phyloP scores from a whole-genome alignment of 2,888 invertebrate genomes.

The Fragum sueziense region DNA sequence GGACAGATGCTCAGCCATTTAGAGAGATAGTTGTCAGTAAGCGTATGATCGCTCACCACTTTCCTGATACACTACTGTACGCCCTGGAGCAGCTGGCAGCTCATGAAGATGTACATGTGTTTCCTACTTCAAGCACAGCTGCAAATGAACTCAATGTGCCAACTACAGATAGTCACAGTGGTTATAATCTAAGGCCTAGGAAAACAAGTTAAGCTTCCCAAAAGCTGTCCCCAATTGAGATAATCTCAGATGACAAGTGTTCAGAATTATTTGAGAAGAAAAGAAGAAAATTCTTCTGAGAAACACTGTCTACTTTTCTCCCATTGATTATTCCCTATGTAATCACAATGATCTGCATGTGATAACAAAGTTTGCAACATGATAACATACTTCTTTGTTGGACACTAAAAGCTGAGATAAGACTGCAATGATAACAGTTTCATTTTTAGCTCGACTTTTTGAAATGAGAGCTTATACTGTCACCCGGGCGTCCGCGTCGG shows the following conservation, averaged over 20 bases:
- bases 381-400: too few relatives aligned
- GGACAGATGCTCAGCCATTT: conserved; percentile 91
- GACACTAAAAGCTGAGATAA: too few relatives aligned
- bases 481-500: too few relatives aligned
- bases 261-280: too few relatives aligned
- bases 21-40: conserved; percentile 92
- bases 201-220: not conserved
- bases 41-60: conserved; percentile 92
- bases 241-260: too few relatives aligned
- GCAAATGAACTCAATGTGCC: not conserved
- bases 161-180: not conserved
- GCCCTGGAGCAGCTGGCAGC: conserved; percentile 85
- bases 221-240: not conserved
- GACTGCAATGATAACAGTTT: too few relatives aligned
- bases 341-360: too few relatives aligned
- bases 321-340: not conserved
- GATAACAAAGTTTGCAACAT: too few relatives aligned
- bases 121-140: not conserved
- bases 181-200: not conserved
- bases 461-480: too few relatives aligned
- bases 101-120: not conserved
- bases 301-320: not conserved
- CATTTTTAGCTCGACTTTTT: too few relatives aligned
- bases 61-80: conserved; percentile 91
- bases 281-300: not conserved